A percentile compares a stretch with the other conserved stretches of the same genome.
Conservation (phyloP, 2,888 invertebrate species). For the Tiphia femorata region DNA sequence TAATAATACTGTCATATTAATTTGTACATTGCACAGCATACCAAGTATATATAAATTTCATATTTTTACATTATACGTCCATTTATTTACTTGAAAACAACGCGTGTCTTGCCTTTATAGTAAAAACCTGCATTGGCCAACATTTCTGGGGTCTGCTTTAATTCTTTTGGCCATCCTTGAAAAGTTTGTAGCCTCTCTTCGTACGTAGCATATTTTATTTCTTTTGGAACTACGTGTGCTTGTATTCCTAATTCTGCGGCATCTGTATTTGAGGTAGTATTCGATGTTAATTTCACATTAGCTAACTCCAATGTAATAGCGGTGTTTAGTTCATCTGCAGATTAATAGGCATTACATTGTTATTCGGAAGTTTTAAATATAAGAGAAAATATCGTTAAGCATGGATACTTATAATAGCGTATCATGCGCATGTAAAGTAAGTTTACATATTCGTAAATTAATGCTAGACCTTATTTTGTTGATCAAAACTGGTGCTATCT, state of each 20-base stretch:
- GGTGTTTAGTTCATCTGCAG: no score
- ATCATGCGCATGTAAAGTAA: no score
- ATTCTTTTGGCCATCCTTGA: constrained; percentile 81
- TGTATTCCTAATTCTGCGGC: constrained; percentile 75
- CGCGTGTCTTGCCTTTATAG: constrained; percentile 74
- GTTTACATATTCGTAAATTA: no score
- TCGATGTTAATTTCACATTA: constrained; percentile 63
- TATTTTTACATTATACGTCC: background rate
- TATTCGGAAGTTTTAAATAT: constrained; percentile 32
- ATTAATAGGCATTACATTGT: background rate
- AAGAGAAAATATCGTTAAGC: constrained; percentile 1
- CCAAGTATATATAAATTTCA: background rate
- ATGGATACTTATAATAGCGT: no score
- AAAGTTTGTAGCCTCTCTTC: constrained; percentile 81
- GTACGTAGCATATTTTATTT: constrained; percentile 77
- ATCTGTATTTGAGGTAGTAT: constrained; percentile 53
- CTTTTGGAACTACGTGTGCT: constrained; percentile 74
- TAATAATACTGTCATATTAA: background rate
- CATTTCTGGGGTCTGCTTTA: constrained; percentile 81
- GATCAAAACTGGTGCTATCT: constrained; percentile 1
- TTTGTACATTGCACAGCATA: background rate
- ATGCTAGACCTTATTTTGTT: background rate
- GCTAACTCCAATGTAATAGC: constrained; percentile 62
- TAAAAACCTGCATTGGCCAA: constrained; percentile 92
- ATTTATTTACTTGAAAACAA: background rate